phyloP scores from a whole-genome alignment of 2,888 invertebrate species.

The Rhagium mordax region DNA sequence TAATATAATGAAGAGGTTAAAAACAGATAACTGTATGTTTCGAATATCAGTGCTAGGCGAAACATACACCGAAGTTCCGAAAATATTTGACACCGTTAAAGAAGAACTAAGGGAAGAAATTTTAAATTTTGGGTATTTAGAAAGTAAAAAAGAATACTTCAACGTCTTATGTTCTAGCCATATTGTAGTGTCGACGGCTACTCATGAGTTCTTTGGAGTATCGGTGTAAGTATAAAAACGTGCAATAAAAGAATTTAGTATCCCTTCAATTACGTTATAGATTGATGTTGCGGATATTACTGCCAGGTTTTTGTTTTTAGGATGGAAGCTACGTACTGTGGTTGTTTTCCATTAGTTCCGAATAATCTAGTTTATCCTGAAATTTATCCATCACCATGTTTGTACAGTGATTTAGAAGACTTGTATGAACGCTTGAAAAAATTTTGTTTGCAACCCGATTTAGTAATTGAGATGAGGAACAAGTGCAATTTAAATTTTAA shows the following conservation, averaged over 20 bases:
- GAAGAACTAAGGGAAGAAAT: constrained; percentile 70
- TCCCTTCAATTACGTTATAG: too few species aligned
- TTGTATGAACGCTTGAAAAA: constrained; percentile 73
- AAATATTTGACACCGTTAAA: constrained; percentile 74
- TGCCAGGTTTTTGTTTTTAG: constrained; percentile 67
- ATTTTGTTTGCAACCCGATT: constrained; percentile 71
- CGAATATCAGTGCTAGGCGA: constrained; percentile 77
- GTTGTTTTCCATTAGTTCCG: constrained; percentile 82
- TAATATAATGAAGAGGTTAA: constrained; percentile 71
- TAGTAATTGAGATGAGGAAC: constrained; percentile 64
- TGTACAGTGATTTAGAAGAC: constrained; percentile 75
- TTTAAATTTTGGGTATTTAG: constrained; percentile 75
- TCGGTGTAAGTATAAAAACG: constrained; percentile 76
- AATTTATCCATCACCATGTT: constrained; percentile 76
- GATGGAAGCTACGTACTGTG: constrained; percentile 79
- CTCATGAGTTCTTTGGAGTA: constrained; percentile 85
- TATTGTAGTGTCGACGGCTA: constrained; percentile 81
- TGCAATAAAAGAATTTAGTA: too few species aligned
- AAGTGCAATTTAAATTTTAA: constrained; percentile 68
- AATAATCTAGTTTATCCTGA: constrained; percentile 81
- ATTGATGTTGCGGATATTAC: too few species aligned
- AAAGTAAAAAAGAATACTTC: constrained; percentile 74
- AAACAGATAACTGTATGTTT: constrained; percentile 73
- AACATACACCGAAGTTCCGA: constrained; percentile 75
- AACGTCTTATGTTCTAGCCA: constrained; percentile 73